phyloP scores from a whole-genome alignment of 1,140 invertebrate species.

The Drosophila albomicans region DNA sequence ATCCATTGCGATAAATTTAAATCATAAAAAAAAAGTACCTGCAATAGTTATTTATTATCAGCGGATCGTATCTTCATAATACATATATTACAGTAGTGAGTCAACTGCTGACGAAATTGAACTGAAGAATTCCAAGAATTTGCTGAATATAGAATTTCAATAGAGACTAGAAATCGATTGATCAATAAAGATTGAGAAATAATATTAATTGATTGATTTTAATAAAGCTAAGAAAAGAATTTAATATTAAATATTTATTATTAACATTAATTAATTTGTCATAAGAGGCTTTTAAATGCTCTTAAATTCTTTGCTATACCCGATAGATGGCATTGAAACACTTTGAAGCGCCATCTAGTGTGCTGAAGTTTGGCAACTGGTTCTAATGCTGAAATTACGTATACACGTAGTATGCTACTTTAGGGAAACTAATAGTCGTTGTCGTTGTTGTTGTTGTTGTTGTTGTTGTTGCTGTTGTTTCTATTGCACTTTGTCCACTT shows the following conservation, averaged over 20 bases:
- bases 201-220: too few relatives aligned
- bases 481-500: constrained; percentile 8
- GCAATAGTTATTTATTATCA: constrained; percentile 1
- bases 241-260: too few relatives aligned
- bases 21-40: neutral
- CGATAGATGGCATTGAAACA: too few relatives aligned
- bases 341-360: too few relatives aligned
- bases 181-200: too few relatives aligned
- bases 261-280: too few relatives aligned
- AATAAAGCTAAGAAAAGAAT: too few relatives aligned
- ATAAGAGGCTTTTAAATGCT: too few relatives aligned
- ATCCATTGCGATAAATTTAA: neutral
- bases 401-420: neutral
- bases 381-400: neutral
- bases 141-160: neutral
- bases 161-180: too few relatives aligned
- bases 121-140: constrained; percentile 4
- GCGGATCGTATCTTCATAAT: neutral
- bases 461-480: neutral
- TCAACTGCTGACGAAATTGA: neutral
- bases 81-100: neutral
- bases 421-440: neutral
- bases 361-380: neutral
- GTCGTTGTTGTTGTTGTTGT: constrained; percentile 24
- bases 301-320: too few relatives aligned